Evolutionary conservation across 2,888 invertebrate species (phyloP).

Genomic region (Acronicta psi): DNA sequence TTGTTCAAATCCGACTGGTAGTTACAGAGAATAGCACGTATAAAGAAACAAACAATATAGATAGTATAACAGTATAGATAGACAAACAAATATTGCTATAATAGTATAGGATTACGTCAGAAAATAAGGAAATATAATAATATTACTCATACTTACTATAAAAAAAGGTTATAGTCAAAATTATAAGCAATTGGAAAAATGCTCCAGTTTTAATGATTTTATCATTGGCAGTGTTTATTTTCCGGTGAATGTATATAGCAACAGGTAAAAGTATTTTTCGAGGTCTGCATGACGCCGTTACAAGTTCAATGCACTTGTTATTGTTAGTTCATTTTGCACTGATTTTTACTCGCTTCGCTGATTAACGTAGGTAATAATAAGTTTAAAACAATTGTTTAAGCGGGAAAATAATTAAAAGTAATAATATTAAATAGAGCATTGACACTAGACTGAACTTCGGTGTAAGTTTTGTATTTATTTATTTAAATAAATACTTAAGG

Average conservation of each 20-base stretch:
- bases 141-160: slow-evolving; percentile 36
- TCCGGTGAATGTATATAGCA: slow-evolving; percentile 54
- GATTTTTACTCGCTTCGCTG: slow-evolving; percentile 1
- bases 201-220: slow-evolving; percentile 53
- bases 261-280: slow-evolving; percentile 47
- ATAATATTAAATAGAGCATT: too few species aligned
- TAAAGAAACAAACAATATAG: too few species aligned
- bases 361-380: neutral
- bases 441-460: too few species aligned
- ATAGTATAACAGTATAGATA: too few species aligned
- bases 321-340: slow-evolving; percentile 29
- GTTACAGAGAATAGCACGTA: too few species aligned
- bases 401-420: too few species aligned
- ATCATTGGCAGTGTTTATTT: slow-evolving; percentile 49
- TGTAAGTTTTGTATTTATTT: too few species aligned
- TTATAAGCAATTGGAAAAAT: slow-evolving; percentile 47
- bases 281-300: slow-evolving; percentile 36
- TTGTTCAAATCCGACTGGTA: too few species aligned
- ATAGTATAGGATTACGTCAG: too few species aligned
- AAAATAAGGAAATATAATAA: slow-evolving; percentile 40
- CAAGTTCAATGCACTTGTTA: slow-evolving; percentile 42
- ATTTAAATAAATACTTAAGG: too few species aligned
- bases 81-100: too few species aligned
- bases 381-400: neutral
- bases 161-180: slow-evolving; percentile 41